Conservation (phyloP, 2,797 vertebrate species). For the Acanthopagrus latus region DNA sequence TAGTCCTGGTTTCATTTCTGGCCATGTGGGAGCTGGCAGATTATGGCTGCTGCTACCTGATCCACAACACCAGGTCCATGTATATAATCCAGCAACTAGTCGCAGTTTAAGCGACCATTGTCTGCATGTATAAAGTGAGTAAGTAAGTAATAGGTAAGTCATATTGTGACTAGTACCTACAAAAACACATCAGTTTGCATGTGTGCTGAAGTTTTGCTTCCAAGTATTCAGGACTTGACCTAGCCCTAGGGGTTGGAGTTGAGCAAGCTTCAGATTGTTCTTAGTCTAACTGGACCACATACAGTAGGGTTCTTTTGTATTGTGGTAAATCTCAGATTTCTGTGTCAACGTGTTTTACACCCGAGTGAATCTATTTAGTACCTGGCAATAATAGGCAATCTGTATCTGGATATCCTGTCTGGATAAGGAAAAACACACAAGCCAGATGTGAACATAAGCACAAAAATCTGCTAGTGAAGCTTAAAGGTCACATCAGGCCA, state of each 20-base stretch:
- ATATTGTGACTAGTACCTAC: background rate
- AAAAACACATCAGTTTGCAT: background rate
- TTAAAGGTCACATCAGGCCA: background rate
- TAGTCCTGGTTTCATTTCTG: no score
- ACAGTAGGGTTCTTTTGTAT: background rate
- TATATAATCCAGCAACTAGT: no score
- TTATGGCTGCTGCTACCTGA: no score
- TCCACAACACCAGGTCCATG: no score
- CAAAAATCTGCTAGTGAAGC: background rate
- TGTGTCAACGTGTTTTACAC: background rate
- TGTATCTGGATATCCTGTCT: no score
- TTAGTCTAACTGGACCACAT: background rate
- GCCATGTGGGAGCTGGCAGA: no score
- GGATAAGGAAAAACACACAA: background rate
- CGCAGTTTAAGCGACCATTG: no score
- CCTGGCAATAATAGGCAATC: background rate
- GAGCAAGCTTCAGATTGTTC: background rate
- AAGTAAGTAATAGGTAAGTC: background rate
- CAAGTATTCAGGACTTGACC: background rate
- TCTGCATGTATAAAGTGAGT: no score
- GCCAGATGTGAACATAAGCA: no score
- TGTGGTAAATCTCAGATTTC: background rate
- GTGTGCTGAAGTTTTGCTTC: background rate
- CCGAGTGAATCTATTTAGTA: background rate
- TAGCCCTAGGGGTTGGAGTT: background rate